Percentiles rank a stretch among this genome's conserved stretches.
Conservation (phyloP, 2,888 invertebrate species). For the Drosophila birchii region DNA sequence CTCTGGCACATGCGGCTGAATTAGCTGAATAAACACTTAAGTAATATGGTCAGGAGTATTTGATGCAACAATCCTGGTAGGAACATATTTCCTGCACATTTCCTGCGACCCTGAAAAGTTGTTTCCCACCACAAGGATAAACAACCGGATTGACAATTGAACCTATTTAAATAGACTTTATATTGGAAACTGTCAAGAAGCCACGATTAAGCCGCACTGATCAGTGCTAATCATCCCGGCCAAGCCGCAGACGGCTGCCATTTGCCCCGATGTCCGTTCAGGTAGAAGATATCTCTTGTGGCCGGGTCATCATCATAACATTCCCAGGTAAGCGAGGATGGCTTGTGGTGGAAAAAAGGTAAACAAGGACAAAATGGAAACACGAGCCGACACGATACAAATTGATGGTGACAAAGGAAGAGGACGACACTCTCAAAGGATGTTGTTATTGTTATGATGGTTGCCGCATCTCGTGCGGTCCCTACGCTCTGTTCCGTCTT, state of each 20-base stretch:
- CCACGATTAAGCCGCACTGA: slow-evolving; percentile 69
- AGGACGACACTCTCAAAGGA: slow-evolving; percentile 46
- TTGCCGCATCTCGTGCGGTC: slow-evolving; percentile 30
- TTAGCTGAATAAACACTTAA: slow-evolving; percentile 54
- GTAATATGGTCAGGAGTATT: slow-evolving; percentile 28
- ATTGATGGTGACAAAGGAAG: slow-evolving; percentile 61
- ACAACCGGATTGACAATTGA: slow-evolving; percentile 57
- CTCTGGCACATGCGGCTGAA: slow-evolving; percentile 47
- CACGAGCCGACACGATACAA: slow-evolving; percentile 76
- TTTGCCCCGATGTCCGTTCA: slow-evolving; percentile 18
- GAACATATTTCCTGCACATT: slow-evolving; percentile 68
- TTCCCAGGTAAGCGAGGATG: slow-evolving; percentile 56
- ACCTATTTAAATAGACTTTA: slow-evolving; percentile 74
- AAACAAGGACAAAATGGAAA: slow-evolving; percentile 67
- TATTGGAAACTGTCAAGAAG: slow-evolving; percentile 71
- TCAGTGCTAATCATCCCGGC: slow-evolving; percentile 59
- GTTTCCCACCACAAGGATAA: slow-evolving; percentile 70
- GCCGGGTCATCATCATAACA: neutral
- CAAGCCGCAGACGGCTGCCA: slow-evolving; percentile 44
- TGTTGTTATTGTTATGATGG: slow-evolving; percentile 26
- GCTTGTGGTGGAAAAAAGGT: slow-evolving; percentile 36
- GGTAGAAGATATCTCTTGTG: slow-evolving; percentile 28
- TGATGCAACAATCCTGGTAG: slow-evolving; percentile 59
- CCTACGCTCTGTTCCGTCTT: slow-evolving; percentile 20
- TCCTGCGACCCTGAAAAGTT: slow-evolving; percentile 35